Conservation (phyloP, 2,113 vertebrate genomes). For the Chionodraco myersi region DNA sequence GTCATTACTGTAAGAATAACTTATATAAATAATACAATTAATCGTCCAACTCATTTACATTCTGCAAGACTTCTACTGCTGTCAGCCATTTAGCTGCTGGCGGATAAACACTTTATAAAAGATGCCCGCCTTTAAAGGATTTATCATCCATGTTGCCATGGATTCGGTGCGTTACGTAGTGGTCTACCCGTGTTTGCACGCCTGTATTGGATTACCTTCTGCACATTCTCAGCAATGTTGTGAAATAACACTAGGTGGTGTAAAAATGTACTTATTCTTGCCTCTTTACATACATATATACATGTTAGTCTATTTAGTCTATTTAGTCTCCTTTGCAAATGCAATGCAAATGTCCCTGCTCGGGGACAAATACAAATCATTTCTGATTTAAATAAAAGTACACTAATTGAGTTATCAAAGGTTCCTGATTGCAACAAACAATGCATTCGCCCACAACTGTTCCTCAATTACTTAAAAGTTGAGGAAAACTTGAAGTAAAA, state of each 20-base stretch:
- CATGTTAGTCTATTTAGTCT: no score
- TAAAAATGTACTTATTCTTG: no score
- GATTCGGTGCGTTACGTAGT: background rate
- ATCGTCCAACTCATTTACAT: constrained; percentile 30
- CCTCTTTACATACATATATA: no score
- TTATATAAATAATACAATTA: constrained; percentile 19
- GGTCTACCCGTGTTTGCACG: background rate
- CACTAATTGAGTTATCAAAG: background rate
- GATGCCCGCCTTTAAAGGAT: background rate
- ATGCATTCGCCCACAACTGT: no score
- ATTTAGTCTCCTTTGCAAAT: no score
- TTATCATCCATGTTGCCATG: constrained; percentile 11
- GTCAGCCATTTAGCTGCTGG: constrained; percentile 30
- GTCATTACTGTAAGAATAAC: constrained; percentile 52
- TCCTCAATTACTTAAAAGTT: background rate
- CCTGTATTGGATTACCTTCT: background rate
- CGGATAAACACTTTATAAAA: constrained; percentile 24
- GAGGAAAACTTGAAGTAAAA: background rate
- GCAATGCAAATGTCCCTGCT: no score
- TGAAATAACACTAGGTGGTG: no score
- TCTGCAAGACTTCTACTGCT: constrained; percentile 25
- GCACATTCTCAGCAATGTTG: background rate
- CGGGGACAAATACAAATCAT: no score
- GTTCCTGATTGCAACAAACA: no score
- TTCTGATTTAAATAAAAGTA: background rate